Base-by-base conservation (phyloP, 2,888 invertebrate species). In the Augochlorella aurata region DNA sequence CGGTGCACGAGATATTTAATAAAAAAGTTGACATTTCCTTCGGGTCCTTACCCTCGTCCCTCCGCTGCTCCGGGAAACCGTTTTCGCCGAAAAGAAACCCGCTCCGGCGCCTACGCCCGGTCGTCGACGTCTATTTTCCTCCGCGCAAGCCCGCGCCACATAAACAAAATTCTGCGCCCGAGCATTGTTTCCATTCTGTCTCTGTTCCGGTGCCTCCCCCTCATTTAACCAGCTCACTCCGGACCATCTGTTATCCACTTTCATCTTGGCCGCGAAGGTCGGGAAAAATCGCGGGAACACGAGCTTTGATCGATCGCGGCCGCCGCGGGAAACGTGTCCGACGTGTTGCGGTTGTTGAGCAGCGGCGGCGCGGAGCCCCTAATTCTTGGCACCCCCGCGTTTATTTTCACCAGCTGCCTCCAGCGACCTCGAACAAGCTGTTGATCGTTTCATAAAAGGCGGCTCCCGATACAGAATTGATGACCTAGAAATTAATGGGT, bases 21-120 rank as follows among this genome's bases (percentile, higher is more conserved):
- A 86, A 89, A 87, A 89, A 89, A 87, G 85, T 87, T 89, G 84
- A 89, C 88, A 85, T 88, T 87, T 89, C 87, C 85, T 83, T 38
- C 68, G 63, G 84, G 77, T 75, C 75, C 69, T 71, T 67, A 63
- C 38, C 71, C 58, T 16, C 14, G 54, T 38, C 67, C 74, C 81
- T 74, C 79, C 61, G 24, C 29, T 73, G 38, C 61, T 49, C 65
- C 47, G 12, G 70, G 58, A 54, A 54, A 71, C 63, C 77, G 71
- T 61, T 54, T 72, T 45, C 52, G 44, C 38, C 49, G 21, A 68
- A 71, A 58, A 50, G 38, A 49, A 54, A 65, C 52, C 44, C 38
- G 58, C 45, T 29, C 49, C 67, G 71, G 29, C 24, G 69, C 70
- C 68, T 65, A 54, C 63, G 54, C 24, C 24, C 63, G n/a, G 49